A percentile compares a stretch with the other conserved stretches of the same genome.
Conservation (phyloP, 2,113 vertebrate genomes). For the Abramis brama region DNA sequence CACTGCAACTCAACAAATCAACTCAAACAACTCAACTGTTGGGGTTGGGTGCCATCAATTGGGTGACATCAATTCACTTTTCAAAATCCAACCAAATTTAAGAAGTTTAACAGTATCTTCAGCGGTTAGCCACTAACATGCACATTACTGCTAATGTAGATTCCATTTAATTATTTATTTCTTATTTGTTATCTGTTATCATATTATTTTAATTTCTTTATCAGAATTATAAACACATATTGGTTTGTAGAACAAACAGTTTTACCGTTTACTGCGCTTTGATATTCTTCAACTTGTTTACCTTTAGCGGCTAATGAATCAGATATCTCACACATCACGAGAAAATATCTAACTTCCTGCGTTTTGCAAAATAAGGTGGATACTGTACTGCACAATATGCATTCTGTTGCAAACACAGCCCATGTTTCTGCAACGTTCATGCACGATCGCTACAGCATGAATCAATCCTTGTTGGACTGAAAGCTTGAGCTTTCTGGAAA, state of each 20-base stretch:
- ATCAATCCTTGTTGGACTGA: slow-evolving; percentile 4
- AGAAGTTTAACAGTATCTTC: not conserved
- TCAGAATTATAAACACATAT: no score
- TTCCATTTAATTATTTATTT: not conserved
- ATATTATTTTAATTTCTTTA: no score
- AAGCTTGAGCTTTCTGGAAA: not conserved
- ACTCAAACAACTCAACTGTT: no score
- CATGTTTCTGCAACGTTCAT: not conserved
- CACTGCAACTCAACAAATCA: not conserved
- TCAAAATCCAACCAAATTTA: not conserved
- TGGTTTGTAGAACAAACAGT: no score
- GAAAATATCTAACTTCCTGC: no score
- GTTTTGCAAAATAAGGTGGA: no score
- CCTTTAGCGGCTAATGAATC: no score
- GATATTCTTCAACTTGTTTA: no score
- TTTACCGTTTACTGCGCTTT: no score
- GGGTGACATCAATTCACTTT: not conserved
- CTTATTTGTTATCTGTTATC: no score
- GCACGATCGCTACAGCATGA: not conserved
- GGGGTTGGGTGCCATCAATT: no score
- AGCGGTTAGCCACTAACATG: not conserved
- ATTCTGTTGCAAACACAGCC: not conserved
- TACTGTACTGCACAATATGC: not conserved
- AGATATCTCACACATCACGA: no score
- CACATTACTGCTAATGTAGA: not conserved